These are phyloP conservation scores for Drosophila paramelanica DNA, from an alignment of 2,888 invertebrate genomes.

Conservation along the genomic window DNA sequence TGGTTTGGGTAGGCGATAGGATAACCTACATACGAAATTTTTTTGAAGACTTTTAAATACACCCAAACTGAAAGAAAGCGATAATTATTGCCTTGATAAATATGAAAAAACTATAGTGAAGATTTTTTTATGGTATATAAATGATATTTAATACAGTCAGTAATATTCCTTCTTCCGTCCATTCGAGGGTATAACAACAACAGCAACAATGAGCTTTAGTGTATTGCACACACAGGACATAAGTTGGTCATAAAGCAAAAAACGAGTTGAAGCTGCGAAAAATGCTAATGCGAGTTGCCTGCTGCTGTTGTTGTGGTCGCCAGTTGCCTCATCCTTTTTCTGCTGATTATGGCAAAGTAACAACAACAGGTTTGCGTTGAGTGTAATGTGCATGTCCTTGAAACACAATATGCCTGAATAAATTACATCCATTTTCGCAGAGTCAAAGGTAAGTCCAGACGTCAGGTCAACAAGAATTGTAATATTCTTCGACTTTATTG, in stretches of 20 bases:
- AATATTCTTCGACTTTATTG: slow-evolving; percentile 16
- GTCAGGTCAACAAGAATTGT: slow-evolving; percentile 44
- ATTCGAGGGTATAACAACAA: neutral
- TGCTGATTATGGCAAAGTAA: slow-evolving; percentile 35
- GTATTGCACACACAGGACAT: slow-evolving; percentile 41
- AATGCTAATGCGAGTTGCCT: slow-evolving; percentile 55
- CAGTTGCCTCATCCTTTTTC: slow-evolving; percentile 20
- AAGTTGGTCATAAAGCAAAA: slow-evolving; percentile 66
- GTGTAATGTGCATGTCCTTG: slow-evolving; percentile 80
- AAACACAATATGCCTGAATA: slow-evolving; percentile 78
- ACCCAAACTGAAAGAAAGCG: too few species aligned
- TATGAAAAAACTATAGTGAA: too few species aligned
- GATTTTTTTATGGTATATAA: too few species aligned
- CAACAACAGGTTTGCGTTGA: slow-evolving; percentile 61
- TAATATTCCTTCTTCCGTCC: too few species aligned
- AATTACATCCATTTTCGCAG: slow-evolving; percentile 55
- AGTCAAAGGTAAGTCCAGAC: slow-evolving; percentile 38
- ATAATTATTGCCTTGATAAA: too few species aligned
- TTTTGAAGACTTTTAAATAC: too few species aligned
- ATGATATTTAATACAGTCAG: too few species aligned
- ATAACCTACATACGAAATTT: too few species aligned
- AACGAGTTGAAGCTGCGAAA: slow-evolving; percentile 57
- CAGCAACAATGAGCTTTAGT: slow-evolving; percentile 48
- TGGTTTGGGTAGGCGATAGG: too few species aligned
- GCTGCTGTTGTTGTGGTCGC: slow-evolving; percentile 20